Base-by-base conservation (phyloP, 2,888 invertebrate species). In the Schizotus pectinicornis region DNA sequence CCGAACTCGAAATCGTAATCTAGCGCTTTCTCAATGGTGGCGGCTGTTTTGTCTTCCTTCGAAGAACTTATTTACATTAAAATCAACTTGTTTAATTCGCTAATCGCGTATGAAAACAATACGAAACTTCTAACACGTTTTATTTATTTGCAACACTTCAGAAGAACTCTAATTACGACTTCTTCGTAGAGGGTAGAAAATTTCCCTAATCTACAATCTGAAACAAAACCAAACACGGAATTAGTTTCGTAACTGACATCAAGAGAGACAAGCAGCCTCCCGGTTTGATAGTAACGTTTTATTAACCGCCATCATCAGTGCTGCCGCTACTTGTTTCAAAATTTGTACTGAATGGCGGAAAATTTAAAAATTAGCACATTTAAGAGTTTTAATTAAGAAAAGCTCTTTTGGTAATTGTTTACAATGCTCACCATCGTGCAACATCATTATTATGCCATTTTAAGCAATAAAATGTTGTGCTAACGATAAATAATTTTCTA, bases 171-270 rank as follows among this genome's bases (percentile, higher is more conserved):
- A 47, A 47, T n/a, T 51, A 9, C 55, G 48, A 59, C 42, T 55
- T 50, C 52, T 59, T 52, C 50, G 52, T 41, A 52, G 41, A 48
- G 60, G 50, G 52, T 52, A 56, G 56, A 56, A 54, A 59, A 52
- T 34, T 59, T 59, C 57, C 69, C 65, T 69, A 63, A 62, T 66
- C 63, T 70, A 72, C 65, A 71, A 72, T 69, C 73, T 74, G 71
- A 37, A 73, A 71, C 57, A 67, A 65, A 67, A 57, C 35, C 63
- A 63, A 62, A 62, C 33, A 50, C 12, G 37, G 22, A 22, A 33
- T 50, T 50, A 50, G 39, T 41, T 11, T 14, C 9, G 12, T 3
- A 22, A 22, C 5, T 22, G 22, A 22, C 3, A 22, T 22, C 2
- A 22, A 22, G 5, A 5, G 22, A 22, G 22, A 22, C 22, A 22